Conservation (phyloP, 1,140 invertebrate species). For the Littorina saxatilis region DNA sequence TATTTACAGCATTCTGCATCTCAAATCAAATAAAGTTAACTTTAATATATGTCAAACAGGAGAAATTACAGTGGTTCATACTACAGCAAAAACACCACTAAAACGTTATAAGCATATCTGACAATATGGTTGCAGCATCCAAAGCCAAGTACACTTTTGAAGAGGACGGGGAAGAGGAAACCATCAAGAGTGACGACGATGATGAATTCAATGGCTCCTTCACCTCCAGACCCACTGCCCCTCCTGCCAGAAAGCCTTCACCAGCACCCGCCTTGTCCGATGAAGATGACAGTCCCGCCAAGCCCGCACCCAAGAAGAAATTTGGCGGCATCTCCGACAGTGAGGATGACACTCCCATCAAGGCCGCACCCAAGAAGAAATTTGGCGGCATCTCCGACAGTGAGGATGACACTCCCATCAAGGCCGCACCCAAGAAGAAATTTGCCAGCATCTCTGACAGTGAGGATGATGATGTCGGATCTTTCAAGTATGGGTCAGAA, state of each 20-base stretch:
- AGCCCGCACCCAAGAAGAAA: neutral
- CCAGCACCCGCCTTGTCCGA: slow-evolving; percentile 13
- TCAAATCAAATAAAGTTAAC: too few relatives aligned
- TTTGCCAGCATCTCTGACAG: slow-evolving; percentile 18
- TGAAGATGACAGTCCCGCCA: slow-evolving; percentile 13
- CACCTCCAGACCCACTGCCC: slow-evolving; percentile 7
- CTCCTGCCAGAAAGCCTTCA: slow-evolving; percentile 12
- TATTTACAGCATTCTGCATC: too few relatives aligned
- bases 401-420: slow-evolving; percentile 28
- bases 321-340: neutral
- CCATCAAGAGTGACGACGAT: slow-evolving; percentile 31
- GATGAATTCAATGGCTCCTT: slow-evolving; percentile 19
- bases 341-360: slow-evolving; percentile 24
- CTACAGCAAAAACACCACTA: too few relatives aligned
- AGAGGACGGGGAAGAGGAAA: slow-evolving; percentile 46
- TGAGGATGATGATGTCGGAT: slow-evolving; percentile 18
- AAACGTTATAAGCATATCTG: too few relatives aligned
- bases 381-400: slow-evolving; percentile 18
- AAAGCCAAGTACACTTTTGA: slow-evolving; percentile 57
- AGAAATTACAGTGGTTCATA: too few relatives aligned
- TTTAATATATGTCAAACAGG: too few relatives aligned
- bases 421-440: slow-evolving; percentile 11
- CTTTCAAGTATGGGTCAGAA: slow-evolving; percentile 26
- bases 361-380: slow-evolving; percentile 11
- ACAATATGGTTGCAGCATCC: slow-evolving; percentile 46